Conservation (phyloP, 2,797 vertebrate species). For the Pangasius larnaudii region DNA sequence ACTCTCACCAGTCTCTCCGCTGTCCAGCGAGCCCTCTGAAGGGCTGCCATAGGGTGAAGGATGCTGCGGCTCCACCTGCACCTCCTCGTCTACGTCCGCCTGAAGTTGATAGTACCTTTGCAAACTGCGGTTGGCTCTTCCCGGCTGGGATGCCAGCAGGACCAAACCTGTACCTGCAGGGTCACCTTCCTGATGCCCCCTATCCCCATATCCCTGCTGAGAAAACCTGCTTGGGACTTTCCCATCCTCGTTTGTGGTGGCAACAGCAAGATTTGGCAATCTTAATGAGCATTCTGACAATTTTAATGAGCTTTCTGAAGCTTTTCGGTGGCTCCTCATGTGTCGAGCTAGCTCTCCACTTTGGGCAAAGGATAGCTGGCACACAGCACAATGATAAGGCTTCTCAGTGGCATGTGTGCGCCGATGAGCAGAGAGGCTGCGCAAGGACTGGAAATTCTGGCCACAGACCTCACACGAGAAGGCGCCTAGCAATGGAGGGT, state of each 20-base stretch:
- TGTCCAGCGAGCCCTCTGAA: conserved; percentile 80
- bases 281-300: conserved; percentile 52
- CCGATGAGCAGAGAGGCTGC: conserved; percentile 82
- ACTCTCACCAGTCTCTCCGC: conserved; percentile 80
- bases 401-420: conserved; percentile 76
- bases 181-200: conserved; percentile 59
- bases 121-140: conserved; percentile 64
- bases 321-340: conserved; percentile 73
- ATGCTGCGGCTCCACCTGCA: conserved; percentile 70
- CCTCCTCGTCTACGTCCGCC: conserved; percentile 70
- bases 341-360: conserved; percentile 80
- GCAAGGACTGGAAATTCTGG: conserved; percentile 81
- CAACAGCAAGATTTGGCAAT: conserved; percentile 52
- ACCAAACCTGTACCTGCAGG: conserved; percentile 65
- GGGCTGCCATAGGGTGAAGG: conserved; percentile 80
- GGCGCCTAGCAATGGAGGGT: conserved; percentile 48
- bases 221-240: conserved; percentile 62
- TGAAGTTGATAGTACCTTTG: conserved; percentile 71
- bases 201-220: conserved; percentile 58
- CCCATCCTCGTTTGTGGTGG: conserved; percentile 57
- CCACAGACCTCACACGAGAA: conserved; percentile 77
- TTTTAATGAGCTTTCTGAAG: conserved; percentile 10
- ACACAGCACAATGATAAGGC: conserved; percentile 80
- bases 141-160: conserved; percentile 67
- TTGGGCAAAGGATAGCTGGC: conserved; percentile 76